These are phyloP conservation scores for pig (Sus scrofa) DNA, from an alignment of 2,113 vertebrate species.

Conservation along the genomic window DNA sequence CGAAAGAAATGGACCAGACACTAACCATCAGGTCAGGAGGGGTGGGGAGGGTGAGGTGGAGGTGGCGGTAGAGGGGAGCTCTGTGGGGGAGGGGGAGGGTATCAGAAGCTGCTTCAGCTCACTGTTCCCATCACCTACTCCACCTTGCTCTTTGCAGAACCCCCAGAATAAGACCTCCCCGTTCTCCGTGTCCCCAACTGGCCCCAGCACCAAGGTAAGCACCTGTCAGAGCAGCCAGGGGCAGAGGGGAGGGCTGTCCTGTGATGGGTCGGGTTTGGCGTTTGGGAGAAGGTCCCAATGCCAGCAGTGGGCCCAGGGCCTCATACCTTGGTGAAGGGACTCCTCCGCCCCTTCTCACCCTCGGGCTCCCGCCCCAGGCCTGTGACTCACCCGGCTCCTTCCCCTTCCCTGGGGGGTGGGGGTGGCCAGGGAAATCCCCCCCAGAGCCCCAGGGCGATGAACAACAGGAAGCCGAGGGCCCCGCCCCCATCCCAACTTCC, in stretches of 20 bases:
- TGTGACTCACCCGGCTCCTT: conserved; percentile 79
- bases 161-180: conserved; percentile 92
- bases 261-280: no score
- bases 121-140: background rate
- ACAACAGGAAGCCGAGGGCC: conserved; percentile 83
- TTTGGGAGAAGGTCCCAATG: background rate
- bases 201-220: conserved; percentile 91
- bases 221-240: background rate
- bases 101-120: background rate
- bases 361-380: conserved; percentile 68
- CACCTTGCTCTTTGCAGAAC: conserved; percentile 84
- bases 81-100: background rate
- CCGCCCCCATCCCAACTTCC: conserved; percentile 84
- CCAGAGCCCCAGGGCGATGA: conserved; percentile 81
- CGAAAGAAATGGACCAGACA: conserved; percentile 93
- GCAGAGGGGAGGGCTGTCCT: background rate
- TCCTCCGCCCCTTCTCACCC: conserved; percentile 79
- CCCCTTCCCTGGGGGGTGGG: conserved; percentile 83
- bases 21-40: conserved; percentile 92
- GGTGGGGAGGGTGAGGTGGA: background rate
- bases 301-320: background rate
- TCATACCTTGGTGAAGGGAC: conserved; percentile 26
- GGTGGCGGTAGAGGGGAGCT: background rate
- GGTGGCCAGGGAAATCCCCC: conserved; percentile 85
- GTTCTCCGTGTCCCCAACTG: conserved; percentile 90